Percentiles rank a stretch among this genome's conserved stretches.
These are phyloP conservation scores for Galeopsomyia nigrocyanea DNA, from an alignment of 2,888 invertebrate species.

Conservation along the genomic window DNA sequence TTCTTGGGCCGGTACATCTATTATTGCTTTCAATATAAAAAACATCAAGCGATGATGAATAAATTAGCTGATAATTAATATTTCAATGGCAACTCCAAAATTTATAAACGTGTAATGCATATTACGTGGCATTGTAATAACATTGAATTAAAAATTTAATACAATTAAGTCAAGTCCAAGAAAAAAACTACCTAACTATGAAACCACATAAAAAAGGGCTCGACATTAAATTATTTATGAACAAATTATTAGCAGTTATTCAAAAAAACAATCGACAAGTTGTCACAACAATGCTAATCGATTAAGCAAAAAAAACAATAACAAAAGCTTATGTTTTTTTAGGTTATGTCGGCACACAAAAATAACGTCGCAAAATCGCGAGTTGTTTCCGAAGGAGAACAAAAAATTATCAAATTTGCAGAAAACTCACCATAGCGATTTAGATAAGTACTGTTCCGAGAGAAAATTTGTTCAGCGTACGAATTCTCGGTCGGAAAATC, in stretches of 20 bases:
- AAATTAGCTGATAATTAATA: too few species aligned
- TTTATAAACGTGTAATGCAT: neutral
- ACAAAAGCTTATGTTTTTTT: conserved; percentile 10
- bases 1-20: too few species aligned
- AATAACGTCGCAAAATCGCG: neutral
- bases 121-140: neutral
- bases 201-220: too few species aligned
- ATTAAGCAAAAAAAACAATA: conserved; percentile 2
- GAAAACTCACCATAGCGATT: conserved; percentile 31
- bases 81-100: too few species aligned
- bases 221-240: neutral
- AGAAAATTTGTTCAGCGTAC: conserved; percentile 56
- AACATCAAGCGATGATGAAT: too few species aligned
- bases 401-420: conserved; percentile 19
- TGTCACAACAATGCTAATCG: conserved; percentile 1
- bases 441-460: neutral
- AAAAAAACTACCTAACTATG: neutral
- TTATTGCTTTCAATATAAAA: too few species aligned
- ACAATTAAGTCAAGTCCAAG: neutral
- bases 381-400: neutral
- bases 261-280: neutral
- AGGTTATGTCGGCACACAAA: conserved; percentile 30
- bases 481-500: conserved; percentile 67
- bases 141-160: neutral
- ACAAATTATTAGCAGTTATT: neutral